Evolutionary conservation across 2,797 vertebrate genomes (phyloP), one percentile per base, ranked within the genome.

Genomic region (Pteronotus mesoamericanus): DNA sequence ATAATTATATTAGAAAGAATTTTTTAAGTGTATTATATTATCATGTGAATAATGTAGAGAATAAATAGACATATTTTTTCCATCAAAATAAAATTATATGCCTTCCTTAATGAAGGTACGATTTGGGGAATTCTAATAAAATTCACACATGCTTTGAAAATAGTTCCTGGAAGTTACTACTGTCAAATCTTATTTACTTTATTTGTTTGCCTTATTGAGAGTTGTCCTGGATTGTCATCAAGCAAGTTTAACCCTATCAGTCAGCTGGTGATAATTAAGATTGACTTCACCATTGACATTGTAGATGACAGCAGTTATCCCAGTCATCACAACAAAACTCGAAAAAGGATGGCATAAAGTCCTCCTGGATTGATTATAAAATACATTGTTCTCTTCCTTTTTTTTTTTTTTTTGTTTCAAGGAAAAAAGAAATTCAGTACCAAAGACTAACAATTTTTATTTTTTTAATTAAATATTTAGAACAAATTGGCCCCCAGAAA

Each of bases 201-300:
- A 24, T 84, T 93, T 94, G 24, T 93, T 97, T 91, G 16, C 44
- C 71, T 93, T 88, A 74, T 90, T 94, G 94, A 74, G 53, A 69
- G 91, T 91, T 85, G 18, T 80, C 51, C 19, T 24, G 22, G 9
- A 9, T 75, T 51, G 68, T 89, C 53, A 46, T 44, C 53, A 95
- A 91, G 26, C 53, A 83, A n/a, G 26, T 3, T 75, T 95, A 86
- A 87, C 48, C 55, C 84, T 19, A 82, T 95, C n/a, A 59, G 18
- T 32, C 79, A 86, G 80, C 69, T 89, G 86, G 24, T 74, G 61
- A 85, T 71, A 93, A 92, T 93, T 96, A 93, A 44, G 9, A 93
- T 90, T 66, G 89, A 8, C 59, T 74, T 97, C 75, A 80, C 75
- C 37, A 59, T 21, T 91, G 55, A 15, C 79, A 82, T 79, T 78